phyloP scores from a whole-genome alignment of 2,888 invertebrate genomes.

The Neuroscelio doddi region DNA sequence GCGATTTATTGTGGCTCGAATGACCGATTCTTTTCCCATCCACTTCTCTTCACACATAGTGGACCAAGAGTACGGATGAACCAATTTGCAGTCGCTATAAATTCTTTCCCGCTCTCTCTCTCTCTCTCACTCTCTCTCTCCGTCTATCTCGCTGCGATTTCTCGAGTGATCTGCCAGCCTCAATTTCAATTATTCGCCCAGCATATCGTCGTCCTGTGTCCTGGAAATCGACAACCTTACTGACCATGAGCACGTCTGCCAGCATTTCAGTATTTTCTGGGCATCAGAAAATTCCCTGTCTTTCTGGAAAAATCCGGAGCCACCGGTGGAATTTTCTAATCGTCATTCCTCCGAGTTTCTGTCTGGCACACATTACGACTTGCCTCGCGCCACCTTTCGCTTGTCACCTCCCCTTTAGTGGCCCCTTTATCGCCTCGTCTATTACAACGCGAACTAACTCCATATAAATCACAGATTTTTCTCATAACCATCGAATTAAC shows the following conservation, averaged over 20 bases:
- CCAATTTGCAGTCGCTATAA: slow-evolving; percentile 11
- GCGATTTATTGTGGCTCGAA: neutral
- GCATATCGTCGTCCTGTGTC: slow-evolving; percentile 1
- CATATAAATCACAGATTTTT: slow-evolving; percentile 54
- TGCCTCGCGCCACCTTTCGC: too few species aligned
- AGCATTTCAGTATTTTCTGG: slow-evolving; percentile 6
- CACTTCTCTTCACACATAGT: neutral
- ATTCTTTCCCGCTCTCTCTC: neutral
- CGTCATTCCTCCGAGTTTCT: slow-evolving; percentile 61
- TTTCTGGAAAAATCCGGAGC: slow-evolving; percentile 27
- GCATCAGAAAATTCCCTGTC: slow-evolving; percentile 13
- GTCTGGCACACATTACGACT: neutral
- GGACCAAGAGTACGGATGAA: neutral
- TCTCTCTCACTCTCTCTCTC: neutral
- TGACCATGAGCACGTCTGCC: slow-evolving; percentile 5
- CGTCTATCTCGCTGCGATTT: neutral
- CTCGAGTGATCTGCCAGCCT: neutral
- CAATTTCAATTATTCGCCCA: slow-evolving; percentile 17
- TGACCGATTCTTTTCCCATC: neutral
- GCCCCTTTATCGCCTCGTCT: neutral
- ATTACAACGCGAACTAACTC: slow-evolving; percentile 7
- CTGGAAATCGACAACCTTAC: neutral
- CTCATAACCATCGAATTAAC: slow-evolving; percentile 55
- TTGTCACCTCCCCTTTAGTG: neutral
- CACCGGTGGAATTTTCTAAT: slow-evolving; percentile 66